Conservation (phyloP, 2,888 invertebrate species). For the Acleris sparsana region DNA sequence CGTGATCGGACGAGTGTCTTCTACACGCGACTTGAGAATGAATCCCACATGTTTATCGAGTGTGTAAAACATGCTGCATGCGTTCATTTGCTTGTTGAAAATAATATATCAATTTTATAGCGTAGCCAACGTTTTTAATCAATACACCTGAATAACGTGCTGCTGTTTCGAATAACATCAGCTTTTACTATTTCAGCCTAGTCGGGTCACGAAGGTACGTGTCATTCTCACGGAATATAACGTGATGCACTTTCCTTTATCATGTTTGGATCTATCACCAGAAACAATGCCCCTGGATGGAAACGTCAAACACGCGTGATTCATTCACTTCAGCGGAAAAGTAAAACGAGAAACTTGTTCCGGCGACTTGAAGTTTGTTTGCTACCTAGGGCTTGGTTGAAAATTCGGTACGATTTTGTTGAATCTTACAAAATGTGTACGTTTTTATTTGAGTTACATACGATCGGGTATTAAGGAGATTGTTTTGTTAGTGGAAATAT, state of each 20-base stretch:
- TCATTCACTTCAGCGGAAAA: background rate
- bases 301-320: slow-evolving; percentile 6
- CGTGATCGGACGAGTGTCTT: too few relatives aligned
- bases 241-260: slow-evolving; percentile 22
- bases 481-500: too few relatives aligned
- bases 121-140: background rate
- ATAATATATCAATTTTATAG: background rate
- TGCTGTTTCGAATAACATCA: too few relatives aligned
- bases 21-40: too few relatives aligned
- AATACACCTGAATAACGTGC: too few relatives aligned
- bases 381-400: too few relatives aligned
- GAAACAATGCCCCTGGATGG: background rate
- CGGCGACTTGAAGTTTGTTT: too few relatives aligned
- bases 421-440: too few relatives aligned
- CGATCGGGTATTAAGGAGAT: too few relatives aligned
- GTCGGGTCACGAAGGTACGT: slow-evolving; percentile 8
- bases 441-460: too few relatives aligned
- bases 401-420: too few relatives aligned
- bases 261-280: slow-evolving; percentile 1
- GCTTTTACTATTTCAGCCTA: background rate
- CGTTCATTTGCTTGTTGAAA: background rate
- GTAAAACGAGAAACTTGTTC: background rate
- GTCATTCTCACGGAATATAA: slow-evolving; percentile 22
- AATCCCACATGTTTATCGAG: slow-evolving; percentile 61
- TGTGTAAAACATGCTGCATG: slow-evolving; percentile 43